phyloP scores from a whole-genome alignment of 1,140 invertebrate species.

The Berghia stephanieae region DNA sequence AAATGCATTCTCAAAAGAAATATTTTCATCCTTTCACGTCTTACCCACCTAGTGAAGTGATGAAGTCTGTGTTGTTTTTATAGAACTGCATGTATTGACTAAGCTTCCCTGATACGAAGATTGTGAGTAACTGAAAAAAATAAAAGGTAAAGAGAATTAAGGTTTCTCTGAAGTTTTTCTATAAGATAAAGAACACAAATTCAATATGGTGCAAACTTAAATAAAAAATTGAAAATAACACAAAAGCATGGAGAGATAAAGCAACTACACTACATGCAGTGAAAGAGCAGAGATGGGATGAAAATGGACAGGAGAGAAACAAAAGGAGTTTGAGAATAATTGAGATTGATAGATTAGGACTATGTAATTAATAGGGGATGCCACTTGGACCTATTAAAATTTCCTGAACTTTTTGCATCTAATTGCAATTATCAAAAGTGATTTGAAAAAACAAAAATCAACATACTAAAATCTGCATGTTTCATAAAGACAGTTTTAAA shows the following conservation, averaged over 20 bases:
- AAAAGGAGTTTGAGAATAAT: too few species aligned
- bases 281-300: background rate
- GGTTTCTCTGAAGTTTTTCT: background rate
- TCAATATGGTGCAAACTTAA: background rate
- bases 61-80: constrained; percentile 91
- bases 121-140: constrained; percentile 77
- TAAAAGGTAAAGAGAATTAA: background rate
- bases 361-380: too few species aligned
- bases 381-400: too few species aligned
- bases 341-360: too few species aligned
- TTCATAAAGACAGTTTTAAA: too few species aligned
- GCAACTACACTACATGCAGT: background rate
- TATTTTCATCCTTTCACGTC: too few species aligned
- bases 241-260: background rate
- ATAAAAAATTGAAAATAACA: background rate
- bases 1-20: too few species aligned
- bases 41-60: constrained; percentile 80
- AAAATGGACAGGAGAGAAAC: background rate
- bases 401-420: too few species aligned
- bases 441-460: too few species aligned
- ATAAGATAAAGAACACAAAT: constrained; percentile 19
- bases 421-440: too few species aligned
- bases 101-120: constrained; percentile 95
- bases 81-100: constrained; percentile 91
- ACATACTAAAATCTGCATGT: too few species aligned